Evolutionary conservation across 1,140 invertebrate species (phyloP).

Genomic region (Asbolus verrucosus): DNA sequence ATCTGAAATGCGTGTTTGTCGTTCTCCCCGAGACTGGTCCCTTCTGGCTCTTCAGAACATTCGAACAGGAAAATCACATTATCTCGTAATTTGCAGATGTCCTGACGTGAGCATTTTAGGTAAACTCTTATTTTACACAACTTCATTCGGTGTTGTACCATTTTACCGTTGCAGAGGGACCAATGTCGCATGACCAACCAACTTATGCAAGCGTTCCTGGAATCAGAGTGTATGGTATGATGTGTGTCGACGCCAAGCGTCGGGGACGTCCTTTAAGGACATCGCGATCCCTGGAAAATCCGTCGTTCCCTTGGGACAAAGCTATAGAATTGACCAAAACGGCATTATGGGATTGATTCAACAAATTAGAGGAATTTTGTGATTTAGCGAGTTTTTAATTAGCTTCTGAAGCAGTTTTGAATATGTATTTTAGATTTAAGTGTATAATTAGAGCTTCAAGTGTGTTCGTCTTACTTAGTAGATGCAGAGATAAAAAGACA

Average conservation of each 20-base stretch:
- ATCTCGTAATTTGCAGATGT: conserved; percentile 92
- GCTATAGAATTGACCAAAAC: conserved; percentile 73
- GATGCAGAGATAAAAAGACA: not conserved
- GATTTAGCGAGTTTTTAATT: conserved; percentile 14
- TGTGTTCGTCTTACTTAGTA: conserved; percentile 6
- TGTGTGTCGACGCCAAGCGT: conserved; percentile 78
- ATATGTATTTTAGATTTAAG: conserved; percentile 10
- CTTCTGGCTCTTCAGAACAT: conserved; percentile 91
- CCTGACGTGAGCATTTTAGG: conserved; percentile 85
- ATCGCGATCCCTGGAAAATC: conserved; percentile 67
- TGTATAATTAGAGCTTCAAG: not conserved
- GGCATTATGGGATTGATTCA: conserved; percentile 74
- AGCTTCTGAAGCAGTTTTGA: not conserved
- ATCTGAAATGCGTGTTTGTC: conserved; percentile 88
- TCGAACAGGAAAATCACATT: conserved; percentile 93
- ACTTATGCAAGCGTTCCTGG: conserved; percentile 93
- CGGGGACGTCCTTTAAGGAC: conserved; percentile 68
- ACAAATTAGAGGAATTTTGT: conserved; percentile 15
- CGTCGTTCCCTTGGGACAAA: conserved; percentile 79
- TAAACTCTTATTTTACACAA: conserved; percentile 65
- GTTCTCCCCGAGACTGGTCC: conserved; percentile 91
- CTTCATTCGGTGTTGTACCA: not conserved
- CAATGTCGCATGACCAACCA: conserved; percentile 93
- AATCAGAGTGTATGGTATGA: conserved; percentile 93
- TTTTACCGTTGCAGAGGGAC: conserved; percentile 77